These are phyloP conservation scores for Eospalax fontanierii DNA, from an alignment of 2,797 vertebrate species.

Conservation along the genomic window DNA sequence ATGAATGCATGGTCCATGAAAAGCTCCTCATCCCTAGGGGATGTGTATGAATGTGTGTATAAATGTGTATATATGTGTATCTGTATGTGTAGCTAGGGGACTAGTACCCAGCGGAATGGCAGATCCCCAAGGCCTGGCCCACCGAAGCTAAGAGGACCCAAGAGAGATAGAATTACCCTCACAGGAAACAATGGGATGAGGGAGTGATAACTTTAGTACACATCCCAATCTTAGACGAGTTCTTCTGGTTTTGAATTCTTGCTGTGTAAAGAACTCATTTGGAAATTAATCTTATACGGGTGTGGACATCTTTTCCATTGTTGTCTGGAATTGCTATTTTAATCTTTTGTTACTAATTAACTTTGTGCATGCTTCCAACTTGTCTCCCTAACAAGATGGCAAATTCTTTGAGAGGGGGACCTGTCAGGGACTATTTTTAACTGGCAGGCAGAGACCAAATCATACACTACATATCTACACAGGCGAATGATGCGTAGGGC, in stretches of 20 bases:
- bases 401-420: slow-evolving; percentile 54
- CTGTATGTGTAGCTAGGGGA: neutral
- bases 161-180: fast-evolving
- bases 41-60: too few species aligned
- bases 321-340: slow-evolving; percentile 78
- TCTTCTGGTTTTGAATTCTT: slow-evolving; percentile 57
- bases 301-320: slow-evolving; percentile 73
- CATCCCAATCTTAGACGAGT: slow-evolving; percentile 7
- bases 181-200: fast-evolving
- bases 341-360: slow-evolving; percentile 83
- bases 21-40: too few species aligned
- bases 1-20: too few species aligned
- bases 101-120: neutral
- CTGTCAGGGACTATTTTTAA: slow-evolving; percentile 65
- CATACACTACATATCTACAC: neutral
- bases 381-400: slow-evolving; percentile 67
- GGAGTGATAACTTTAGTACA: neutral
- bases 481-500: neutral
- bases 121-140: too few species aligned
- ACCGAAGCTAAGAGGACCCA: fast-evolving
- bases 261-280: slow-evolving; percentile 75
- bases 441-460: slow-evolving; percentile 26
- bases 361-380: slow-evolving; percentile 69
- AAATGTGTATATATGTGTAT: too few species aligned
- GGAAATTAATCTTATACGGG: slow-evolving; percentile 70